These are phyloP conservation scores for Tetramorium bicarinatum DNA, from an alignment of 2,888 invertebrate genomes.

Conservation along the genomic window DNA sequence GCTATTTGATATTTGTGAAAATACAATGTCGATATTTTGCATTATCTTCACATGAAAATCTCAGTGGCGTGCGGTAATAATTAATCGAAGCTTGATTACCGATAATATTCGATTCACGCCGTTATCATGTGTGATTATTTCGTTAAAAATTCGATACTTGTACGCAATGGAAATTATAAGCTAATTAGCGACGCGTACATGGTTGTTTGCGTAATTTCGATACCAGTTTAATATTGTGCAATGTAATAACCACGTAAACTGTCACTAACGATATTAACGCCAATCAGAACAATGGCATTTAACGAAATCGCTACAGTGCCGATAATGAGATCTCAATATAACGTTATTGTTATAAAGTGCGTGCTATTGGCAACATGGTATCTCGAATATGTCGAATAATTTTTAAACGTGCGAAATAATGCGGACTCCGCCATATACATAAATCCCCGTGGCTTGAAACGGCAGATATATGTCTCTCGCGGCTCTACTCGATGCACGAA, in stretches of 20 bases:
- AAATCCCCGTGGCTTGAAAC: slow-evolving; percentile 19
- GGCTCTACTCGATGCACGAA: slow-evolving; percentile 20
- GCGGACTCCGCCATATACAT: slow-evolving; percentile 7
- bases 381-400: slow-evolving; percentile 16
- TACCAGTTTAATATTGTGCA: slow-evolving; percentile 50
- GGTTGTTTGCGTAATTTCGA: slow-evolving; percentile 50
- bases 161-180: slow-evolving; percentile 41
- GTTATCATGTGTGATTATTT: slow-evolving; percentile 42
- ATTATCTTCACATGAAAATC: slow-evolving; percentile 39
- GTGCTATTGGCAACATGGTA: neutral
- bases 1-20: neutral
- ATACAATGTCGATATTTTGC: neutral
- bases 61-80: slow-evolving; percentile 33
- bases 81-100: slow-evolving; percentile 52
- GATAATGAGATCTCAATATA: slow-evolving; percentile 50
- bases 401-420: slow-evolving; percentile 23
- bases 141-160: slow-evolving; percentile 48
- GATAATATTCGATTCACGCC: slow-evolving; percentile 47
- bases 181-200: slow-evolving; percentile 48
- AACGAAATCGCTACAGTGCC: slow-evolving; percentile 37
- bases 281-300: slow-evolving; percentile 52
- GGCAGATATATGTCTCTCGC: slow-evolving; percentile 35
- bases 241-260: slow-evolving; percentile 53
- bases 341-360: slow-evolving; percentile 31
- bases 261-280: slow-evolving; percentile 55